phyloP scores from a whole-genome alignment of 1,140 invertebrate genomes.

The Lucilia cuprina region DNA sequence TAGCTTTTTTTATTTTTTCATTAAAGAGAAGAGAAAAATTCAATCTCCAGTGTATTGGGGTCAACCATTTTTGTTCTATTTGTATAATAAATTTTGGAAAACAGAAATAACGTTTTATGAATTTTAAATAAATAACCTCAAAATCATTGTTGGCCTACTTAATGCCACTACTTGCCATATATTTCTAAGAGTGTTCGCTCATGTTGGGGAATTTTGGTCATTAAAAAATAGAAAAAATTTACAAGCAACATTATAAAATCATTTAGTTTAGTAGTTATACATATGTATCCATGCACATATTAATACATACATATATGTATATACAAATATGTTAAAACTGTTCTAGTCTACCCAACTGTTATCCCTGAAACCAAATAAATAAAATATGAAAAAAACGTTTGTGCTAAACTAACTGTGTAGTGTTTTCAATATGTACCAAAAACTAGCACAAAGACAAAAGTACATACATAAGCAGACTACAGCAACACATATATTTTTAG shows the following conservation, averaged over 20 bases:
- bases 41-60: conserved; percentile 7
- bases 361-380: background rate
- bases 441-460: too few species aligned
- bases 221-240: background rate
- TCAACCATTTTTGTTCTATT: background rate
- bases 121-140: conserved; percentile 4
- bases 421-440: background rate
- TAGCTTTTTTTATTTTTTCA: too few species aligned
- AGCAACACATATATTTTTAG: too few species aligned
- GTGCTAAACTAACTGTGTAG: background rate
- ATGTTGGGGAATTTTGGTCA: background rate
- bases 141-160: background rate
- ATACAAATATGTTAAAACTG: background rate
- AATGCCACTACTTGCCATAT: background rate
- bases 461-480: too few species aligned
- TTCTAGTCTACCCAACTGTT: background rate
- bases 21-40: background rate
- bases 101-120: conserved; percentile 2
- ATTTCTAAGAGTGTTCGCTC: background rate
- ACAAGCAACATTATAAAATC: background rate
- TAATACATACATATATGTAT: background rate
- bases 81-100: background rate
- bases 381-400: background rate
- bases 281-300: background rate
- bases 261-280: background rate